Evolutionary conservation across 2,888 invertebrate species (phyloP), one percentile per base, ranked within the genome.

Genomic region (Spilarctia lutea): DNA sequence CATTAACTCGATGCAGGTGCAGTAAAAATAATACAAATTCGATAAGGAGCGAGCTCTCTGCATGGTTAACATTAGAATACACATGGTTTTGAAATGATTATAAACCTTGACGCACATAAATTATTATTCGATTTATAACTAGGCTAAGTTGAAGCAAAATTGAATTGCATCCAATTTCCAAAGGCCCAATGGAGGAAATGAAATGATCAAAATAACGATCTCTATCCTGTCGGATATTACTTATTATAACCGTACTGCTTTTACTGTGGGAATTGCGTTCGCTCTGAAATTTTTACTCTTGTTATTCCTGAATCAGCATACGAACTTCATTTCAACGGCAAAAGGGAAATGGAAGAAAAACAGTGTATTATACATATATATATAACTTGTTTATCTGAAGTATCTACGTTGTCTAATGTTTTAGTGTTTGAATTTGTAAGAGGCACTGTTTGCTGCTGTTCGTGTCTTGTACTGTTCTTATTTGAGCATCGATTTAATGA

Each of bases 171-270:
- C 65, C 52, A 74, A 75, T 74, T 79, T 78, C 67, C 73, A 70
- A 74, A 65, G 24, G 48, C 72, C 68, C 66, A 66, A 74, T 78
- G 66, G 71, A 83, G 83, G 85, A 83, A 85, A 83, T 83, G 75
- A 85, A 85, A 79, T 81, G 75, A 81, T 83, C 79, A 85, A 83
- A 79, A 70, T 81, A 85, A 85, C 73, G 67, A 76, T 65, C 75
- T 42, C 65, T 75, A 75, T 79, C 85, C 83, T 75, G 74, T 69
- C 63, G 78, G 85, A 85, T 81, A 83, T 83, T 78, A 78, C 83
- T 78, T 79, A 81, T 78, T 81, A 84, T 76, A 73, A 77, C 72
- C 75, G 77, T 63, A 69, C 56, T 69, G 69, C 65, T 65, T 75
- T 75, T 48, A 72, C 67, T 66, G 68, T 20, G 73, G 16, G 68